These are phyloP conservation scores for Chlorodrepanis virens DNA, from an alignment of 2,113 vertebrate species.

Conservation along the genomic window DNA sequence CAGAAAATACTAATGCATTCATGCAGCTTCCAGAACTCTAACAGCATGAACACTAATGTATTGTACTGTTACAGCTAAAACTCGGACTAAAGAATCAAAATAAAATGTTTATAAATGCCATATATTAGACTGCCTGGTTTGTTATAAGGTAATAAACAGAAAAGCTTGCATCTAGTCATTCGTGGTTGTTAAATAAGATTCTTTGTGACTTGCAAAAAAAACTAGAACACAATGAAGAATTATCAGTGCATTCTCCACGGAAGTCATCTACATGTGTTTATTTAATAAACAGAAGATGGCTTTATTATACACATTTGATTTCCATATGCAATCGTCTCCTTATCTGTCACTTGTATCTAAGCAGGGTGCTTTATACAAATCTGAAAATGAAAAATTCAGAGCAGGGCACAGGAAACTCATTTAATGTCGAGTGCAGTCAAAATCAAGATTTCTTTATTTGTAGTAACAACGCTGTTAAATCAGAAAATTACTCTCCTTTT, in stretches of 20 bases:
- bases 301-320: conserved; percentile 83
- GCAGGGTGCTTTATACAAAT: conserved; percentile 79
- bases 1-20: not conserved
- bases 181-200: conserved; percentile 76
- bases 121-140: not conserved
- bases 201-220: conserved; percentile 75
- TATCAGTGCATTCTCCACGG: conserved; percentile 72
- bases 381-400: conserved; percentile 86
- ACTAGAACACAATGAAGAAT: conserved; percentile 74
- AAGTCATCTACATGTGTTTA: conserved; percentile 82
- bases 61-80: not conserved
- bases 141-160: conserved; percentile 46
- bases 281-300: conserved; percentile 85
- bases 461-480: conserved; percentile 87
- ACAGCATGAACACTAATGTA: not conserved
- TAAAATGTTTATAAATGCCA: conserved; percentile 28
- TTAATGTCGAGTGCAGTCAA: conserved; percentile 83
- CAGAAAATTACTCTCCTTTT: conserved; percentile 84
- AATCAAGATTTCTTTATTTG: conserved; percentile 85
- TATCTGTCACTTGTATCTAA: conserved; percentile 84
- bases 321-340: conserved; percentile 72
- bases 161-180: conserved; percentile 41
- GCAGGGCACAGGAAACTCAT: conserved; percentile 81
- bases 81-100: not conserved
- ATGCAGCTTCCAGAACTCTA: not conserved